Evolutionary conservation across 2,113 vertebrate genomes (phyloP).

Genomic region (Cardinalis cardinalis): DNA sequence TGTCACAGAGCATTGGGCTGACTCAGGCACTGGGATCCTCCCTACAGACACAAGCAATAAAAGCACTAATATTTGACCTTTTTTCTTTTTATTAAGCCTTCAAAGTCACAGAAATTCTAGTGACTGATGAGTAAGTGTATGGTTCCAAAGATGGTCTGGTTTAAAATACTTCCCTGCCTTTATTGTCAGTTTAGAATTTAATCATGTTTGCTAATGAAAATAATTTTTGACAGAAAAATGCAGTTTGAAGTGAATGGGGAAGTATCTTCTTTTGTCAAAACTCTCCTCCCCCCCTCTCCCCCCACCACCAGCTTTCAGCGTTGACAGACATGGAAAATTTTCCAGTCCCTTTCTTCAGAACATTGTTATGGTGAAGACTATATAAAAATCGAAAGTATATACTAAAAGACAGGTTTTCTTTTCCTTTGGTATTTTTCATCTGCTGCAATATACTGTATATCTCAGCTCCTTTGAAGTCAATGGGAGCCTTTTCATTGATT

Average conservation of each 20-base stretch:
- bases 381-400: constrained; percentile 5
- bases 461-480: constrained; percentile 47
- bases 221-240: not conserved
- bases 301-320: not conserved
- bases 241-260: not conserved
- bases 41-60: not conserved
- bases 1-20: not conserved
- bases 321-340: not conserved
- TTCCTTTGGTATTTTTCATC: constrained; percentile 34
- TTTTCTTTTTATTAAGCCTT: not conserved
- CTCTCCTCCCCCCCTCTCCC: not conserved
- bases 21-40: not conserved
- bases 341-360: not conserved
- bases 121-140: not conserved
- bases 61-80: not conserved
- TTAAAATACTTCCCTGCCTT: not conserved
- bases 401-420: constrained; percentile 22
- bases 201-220: not conserved
- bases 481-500: constrained; percentile 53
- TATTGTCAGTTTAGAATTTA: not conserved
- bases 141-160: not conserved
- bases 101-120: not conserved
- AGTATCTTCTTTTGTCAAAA: not conserved
- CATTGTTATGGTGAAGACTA: not conserved
- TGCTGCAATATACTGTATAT: not conserved